These are phyloP conservation scores for Phaenicophaeus curvirostris DNA, from an alignment of 2,797 vertebrate species.

Conservation along the genomic window DNA sequence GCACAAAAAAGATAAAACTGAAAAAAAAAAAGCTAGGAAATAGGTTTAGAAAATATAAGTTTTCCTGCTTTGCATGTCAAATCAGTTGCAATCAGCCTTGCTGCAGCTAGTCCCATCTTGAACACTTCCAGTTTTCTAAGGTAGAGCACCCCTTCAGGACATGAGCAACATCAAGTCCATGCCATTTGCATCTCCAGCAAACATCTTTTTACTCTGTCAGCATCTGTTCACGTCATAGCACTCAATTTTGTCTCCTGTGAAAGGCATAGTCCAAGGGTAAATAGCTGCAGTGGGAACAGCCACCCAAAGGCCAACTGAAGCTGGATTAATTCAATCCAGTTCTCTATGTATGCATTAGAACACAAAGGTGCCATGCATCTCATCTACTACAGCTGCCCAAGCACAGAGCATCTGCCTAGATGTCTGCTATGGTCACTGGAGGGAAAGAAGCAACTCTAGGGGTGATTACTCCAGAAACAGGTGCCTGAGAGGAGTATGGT, in stretches of 20 bases:
- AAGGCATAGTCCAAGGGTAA: neutral
- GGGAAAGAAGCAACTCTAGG: neutral
- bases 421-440: neutral
- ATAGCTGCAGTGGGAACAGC: neutral
- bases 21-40: neutral
- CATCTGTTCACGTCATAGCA: neutral
- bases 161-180: neutral
- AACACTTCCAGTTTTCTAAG: neutral
- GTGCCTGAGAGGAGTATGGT: neutral
- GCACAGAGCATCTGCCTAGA: neutral
- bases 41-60: neutral
- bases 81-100: neutral
- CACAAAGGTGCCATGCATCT: neutral
- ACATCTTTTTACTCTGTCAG: neutral
- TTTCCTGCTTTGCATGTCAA: neutral
- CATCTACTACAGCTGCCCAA: neutral
- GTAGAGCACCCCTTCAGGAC: neutral
- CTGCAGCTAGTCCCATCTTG: too few species aligned
- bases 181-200: neutral
- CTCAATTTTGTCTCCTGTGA: neutral
- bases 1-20: neutral
- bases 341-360: neutral
- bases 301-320: neutral
- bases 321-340: neutral
- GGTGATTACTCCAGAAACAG: neutral